Base-by-base conservation (phyloP, 53 echinoderm and acorn worm species). In the Mesocentrotus franciscanus region DNA sequence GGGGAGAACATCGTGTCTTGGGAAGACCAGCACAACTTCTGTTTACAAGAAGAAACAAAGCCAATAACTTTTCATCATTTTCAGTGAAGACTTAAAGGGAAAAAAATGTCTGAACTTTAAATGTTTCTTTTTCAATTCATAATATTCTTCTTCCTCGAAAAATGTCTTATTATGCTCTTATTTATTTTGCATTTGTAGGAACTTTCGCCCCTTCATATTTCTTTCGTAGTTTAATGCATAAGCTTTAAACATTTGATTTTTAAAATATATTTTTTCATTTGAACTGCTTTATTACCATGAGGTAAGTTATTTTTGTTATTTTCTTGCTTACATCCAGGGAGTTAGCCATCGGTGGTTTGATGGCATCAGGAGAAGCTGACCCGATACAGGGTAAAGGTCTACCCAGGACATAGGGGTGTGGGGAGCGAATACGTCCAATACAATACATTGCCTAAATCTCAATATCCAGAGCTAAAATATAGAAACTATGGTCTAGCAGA, bases 331-430 rank as follows among this genome's bases (percentile, higher is more conserved):
- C 87, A 57, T 85, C 87, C 56, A 85, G n/a, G n/a, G 79, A 18
- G 20, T 57, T 85, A 57, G 57, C 58, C 57, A 85, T 85, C 9
- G 85, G 57, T 85, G 85, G n/a, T 56, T 56, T 58, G n/a, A 85
- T 85, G 57, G 87, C 87, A 85, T 9, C 87, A 27, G 58, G 57
- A 85, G 58, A 85, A 85, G 87, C 87, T n/a, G 26, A 56, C 87
- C 87, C 87, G 27, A 58, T 85, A 57, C 57, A 85, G 26, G 87
- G 87, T n/a, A 85, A 12, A n/a, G 87, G 87, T 34, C 57, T 85
- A 0, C 87, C 87, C 9, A 85, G 9, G 57, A 57, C 57, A 9
- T 27, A 85, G 58, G 87, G 83, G 56, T 85, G 4, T n/a, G 87
- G 57, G 27, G 87, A 57, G 6, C 57, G 87, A 27, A 85, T 55